Conservation (phyloP, 2,113 vertebrate species). For the Toxostoma redivivum region DNA sequence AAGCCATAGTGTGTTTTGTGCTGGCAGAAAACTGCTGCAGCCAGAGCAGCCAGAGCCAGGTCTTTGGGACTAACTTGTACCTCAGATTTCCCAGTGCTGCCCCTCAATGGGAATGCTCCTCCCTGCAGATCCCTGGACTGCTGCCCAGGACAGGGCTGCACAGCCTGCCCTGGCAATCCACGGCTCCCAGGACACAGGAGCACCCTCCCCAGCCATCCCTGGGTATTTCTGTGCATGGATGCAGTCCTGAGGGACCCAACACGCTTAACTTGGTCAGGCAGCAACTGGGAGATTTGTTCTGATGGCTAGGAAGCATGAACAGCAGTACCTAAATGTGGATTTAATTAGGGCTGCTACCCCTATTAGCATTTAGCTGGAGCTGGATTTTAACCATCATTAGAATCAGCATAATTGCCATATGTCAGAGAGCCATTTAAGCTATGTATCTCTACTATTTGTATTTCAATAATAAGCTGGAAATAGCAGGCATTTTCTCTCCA, state of each 20-base stretch:
- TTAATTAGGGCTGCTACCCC: not conserved
- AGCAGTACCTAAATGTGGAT: not conserved
- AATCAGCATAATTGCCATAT: slow-evolving; percentile 2
- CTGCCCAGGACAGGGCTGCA: not conserved
- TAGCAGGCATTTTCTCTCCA: not conserved
- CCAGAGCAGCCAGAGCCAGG: not conserved
- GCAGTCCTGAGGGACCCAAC: not conserved
- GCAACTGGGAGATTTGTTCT: not conserved
- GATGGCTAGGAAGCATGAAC: not conserved
- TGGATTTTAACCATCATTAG: not conserved
- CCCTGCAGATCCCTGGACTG: not conserved
- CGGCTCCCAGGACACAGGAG: not conserved
- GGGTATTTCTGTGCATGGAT: not conserved
- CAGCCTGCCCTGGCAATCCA: rapidly evolving
- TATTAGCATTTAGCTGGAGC: not conserved
- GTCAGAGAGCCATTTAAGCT: not conserved
- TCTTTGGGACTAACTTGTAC: not conserved
- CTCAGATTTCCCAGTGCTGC: not conserved
- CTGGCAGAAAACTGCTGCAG: not conserved
- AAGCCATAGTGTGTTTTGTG: not conserved
- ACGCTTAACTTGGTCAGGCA: not conserved
- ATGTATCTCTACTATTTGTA: not conserved
- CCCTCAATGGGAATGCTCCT: rapidly evolving
- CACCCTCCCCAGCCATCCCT: not conserved
- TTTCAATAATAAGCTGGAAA: not conserved